Evolutionary conservation across 2,113 vertebrate genomes (phyloP).

Genomic region (Eptesicus fuscus): DNA sequence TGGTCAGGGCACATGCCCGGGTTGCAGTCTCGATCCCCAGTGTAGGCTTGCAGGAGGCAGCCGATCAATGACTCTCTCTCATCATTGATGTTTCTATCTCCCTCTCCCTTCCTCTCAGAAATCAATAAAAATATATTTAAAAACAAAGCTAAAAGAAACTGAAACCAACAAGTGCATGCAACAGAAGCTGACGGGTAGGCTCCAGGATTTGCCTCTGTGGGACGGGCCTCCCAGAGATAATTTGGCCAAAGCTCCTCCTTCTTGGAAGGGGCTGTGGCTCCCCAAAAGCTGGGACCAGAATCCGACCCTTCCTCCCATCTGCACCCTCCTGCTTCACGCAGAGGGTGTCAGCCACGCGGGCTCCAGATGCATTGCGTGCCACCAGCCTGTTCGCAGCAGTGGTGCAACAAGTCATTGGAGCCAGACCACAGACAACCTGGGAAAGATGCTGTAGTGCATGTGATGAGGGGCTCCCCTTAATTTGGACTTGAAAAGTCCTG

Average conservation of each 20-base stretch:
- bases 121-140: too few relatives aligned
- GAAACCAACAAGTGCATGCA: neutral
- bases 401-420: accelerated
- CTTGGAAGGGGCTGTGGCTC: neutral
- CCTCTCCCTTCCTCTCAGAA: too few relatives aligned
- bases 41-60: too few relatives aligned
- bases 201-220: accelerated
- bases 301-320: neutral
- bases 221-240: neutral
- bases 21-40: too few relatives aligned
- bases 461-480: accelerated
- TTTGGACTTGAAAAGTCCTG: neutral
- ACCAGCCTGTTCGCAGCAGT: accelerated
- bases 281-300: neutral
- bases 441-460: neutral
- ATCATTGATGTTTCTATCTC: too few relatives aligned
- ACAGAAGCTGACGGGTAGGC: neutral
- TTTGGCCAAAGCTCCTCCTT: neutral
- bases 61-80: too few relatives aligned
- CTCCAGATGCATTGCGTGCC: neutral
- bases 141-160: neutral
- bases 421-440: accelerated
- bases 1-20: too few relatives aligned
- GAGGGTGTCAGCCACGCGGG: accelerated
- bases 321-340: neutral